Base-by-base conservation (phyloP, 23 tunicate species). In the Halocynthia aurantium region DNA sequence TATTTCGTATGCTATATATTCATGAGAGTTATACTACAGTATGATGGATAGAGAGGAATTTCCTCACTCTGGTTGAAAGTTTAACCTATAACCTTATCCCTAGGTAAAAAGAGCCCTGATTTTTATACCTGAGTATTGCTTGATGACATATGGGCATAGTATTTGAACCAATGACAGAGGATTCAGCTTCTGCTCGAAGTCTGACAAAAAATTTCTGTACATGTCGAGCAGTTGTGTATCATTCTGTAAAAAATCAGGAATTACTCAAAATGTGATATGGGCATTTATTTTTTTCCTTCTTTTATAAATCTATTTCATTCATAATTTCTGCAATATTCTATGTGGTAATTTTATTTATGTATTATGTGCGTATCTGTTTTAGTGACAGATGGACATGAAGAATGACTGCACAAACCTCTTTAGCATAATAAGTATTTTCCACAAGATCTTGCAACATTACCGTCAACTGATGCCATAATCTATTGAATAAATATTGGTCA, bases 391-490 rank as follows among this genome's bases (percentile, higher is more conserved):
- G 21, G 21, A 21, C 21, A 68, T 17, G 12, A 68, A 18, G 22
- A 17, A 17, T n/a, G 12, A 68, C 13, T 17, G 12, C 22, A 68
- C 22, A 68, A 68, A 86, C 86, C 76, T 77, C 21, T 53, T 71
- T 68, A 58, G 74, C 80, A 52, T 71, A 55, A 19, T 84, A 80
- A 67, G 78, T 70, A 10, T 70, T 22, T 72, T 84, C 81, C 22
- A 90, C 96, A 76, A 84, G 68, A 6, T 67, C 51, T 69, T 54
- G 57, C 8, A 90, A 6, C n/a, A 57, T 64, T 51, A 56, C 54
- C 6, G 96, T 90, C 6, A 90, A 77, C 55, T 90, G 96, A 71
- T 90, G 96, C 96, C 96, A 90, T 53, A 84, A 70, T 73, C 96
- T 90, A 13, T 31, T 31, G 4, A 31, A 31, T 31, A 31, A 31